Base-by-base conservation (phyloP, 2,797 vertebrate genomes). In the Lophius americanus region DNA sequence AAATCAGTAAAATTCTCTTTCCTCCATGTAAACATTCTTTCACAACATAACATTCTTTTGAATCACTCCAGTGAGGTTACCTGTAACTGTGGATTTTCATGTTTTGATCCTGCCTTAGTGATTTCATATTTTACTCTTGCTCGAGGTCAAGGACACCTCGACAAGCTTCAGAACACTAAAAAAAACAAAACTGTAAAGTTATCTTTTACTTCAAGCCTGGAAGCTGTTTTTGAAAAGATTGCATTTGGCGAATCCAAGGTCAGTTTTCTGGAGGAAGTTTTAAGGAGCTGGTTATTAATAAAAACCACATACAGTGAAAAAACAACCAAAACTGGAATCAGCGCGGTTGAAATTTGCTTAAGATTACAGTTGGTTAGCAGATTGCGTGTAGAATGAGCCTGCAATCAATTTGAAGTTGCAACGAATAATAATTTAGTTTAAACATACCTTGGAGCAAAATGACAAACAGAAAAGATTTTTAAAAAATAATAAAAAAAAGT, bases 371-470 rank as follows among this genome's bases (percentile, higher is more conserved):
- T 82, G 80, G 76, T 57, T 68, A 54, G 69, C 60, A 73, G 71
- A 72, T 79, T 73, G 53, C 47, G 38, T 60, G 69, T 58, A 60
- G 33, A 50, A 57, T 48, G 42, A 76, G 68, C 42, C 73, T 81
- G 73, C 72, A 73, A 82, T 69, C 61, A 74, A 85, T 87, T 73
- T 81, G 37, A 83, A 78, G 56, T 35, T 66, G 68, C 54, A 65
- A 78, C 64, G 51, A 69, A 64, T 70, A 70, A 64, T 4, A 65
- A 13, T 70, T 54, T 36, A 51, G 51, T 79, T 55, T 70, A 78
- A 83, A 82, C 51, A 70, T 70, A 77, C 66, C 56, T 76, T 10
- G 6, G 52, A 64, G 63, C 64, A 66, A 79, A 82, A 82, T 82
- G 75, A 72, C 56, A 64, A 85, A 73, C 70, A 57, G 65, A 37